Base-by-base conservation (phyloP, 2,113 vertebrate species). In the Patagioenas fasciata region DNA sequence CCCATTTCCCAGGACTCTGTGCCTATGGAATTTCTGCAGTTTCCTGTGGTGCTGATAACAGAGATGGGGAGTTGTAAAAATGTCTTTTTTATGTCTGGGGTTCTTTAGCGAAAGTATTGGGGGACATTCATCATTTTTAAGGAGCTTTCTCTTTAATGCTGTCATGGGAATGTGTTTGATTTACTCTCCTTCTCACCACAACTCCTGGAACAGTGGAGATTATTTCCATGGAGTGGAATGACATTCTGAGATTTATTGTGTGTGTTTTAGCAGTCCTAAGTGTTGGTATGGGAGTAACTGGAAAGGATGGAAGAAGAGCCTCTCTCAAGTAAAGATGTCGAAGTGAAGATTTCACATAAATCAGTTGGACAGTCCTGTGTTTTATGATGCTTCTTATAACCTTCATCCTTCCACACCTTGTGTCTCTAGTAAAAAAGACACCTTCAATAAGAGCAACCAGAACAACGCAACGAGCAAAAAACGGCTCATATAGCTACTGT, bases 101-200 rank as follows among this genome's bases (percentile, higher is more conserved):
- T 92, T 96, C 88, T 96, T 97, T 94, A 97, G 66, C 42, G 38
- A 60, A 97, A 91, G 78, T 58, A 88, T 21, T 95, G 71, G 80
- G 75, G 48, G 32, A 73, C 51, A 96, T 96, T 80, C 5, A 96
- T 97, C 75, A 93, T 94, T 94, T 96, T 94, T 94, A 95, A 94
- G 80, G 26, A 80, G 42, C 17, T 94, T 89, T 91, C 31, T 62
- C 91, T 94, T 82, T 82, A 91, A 74, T 79, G 57, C 47, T 25
- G 11, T 54, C 95, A 93, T n/a, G 86, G 91, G 90, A 96, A 96
- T 60, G 42, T 83, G 51, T 79, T 82, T 97, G 88, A 96, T 97
- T 96, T 97, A 94, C 78, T 84, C 32, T 70, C 51, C 66, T 80
- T 95, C 81, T 93, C 74, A 66, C 47, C 53, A 66, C 3, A 84